phyloP scores from a whole-genome alignment of 2,113 vertebrate genomes.

The Pycnonotus jocosus region DNA sequence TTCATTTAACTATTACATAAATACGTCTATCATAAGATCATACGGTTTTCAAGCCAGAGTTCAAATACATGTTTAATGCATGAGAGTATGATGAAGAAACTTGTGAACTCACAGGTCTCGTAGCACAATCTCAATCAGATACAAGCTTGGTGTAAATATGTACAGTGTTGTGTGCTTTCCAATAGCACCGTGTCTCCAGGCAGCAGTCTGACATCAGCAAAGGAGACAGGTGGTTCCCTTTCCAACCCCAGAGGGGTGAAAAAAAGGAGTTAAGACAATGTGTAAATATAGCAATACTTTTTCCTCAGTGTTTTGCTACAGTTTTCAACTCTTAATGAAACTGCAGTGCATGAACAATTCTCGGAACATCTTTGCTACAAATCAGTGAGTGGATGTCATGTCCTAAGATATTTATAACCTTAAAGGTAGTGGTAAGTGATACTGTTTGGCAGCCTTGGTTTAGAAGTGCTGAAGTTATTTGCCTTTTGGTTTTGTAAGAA shows the following conservation, averaged over 20 bases:
- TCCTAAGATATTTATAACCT: conserved; percentile 51
- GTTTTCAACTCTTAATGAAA: conserved; percentile 63
- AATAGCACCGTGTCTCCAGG: conserved; percentile 67
- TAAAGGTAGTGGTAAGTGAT: conserved; percentile 20
- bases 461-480: neutral
- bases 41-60: conserved; percentile 33
- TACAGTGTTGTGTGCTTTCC: conserved; percentile 71
- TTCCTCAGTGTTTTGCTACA: conserved; percentile 34
- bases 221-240: conserved; percentile 73
- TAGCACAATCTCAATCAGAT: conserved; percentile 68
- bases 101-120: conserved; percentile 59
- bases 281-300: conserved; percentile 70
- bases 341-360: conserved; percentile 50
- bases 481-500: conserved; percentile 16
- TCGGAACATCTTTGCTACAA: conserved; percentile 45
- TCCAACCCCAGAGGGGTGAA: conserved; percentile 49
- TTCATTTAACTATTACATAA: conserved; percentile 66
- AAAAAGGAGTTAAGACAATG: conserved; percentile 35
- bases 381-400: conserved; percentile 40
- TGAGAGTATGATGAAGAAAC: conserved; percentile 63
- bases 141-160: conserved; percentile 69
- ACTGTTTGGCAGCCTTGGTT: conserved; percentile 16
- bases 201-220: conserved; percentile 74
- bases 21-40: conserved; percentile 33
- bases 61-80: conserved; percentile 69